These are phyloP conservation scores for Brenthis daphne DNA, from an alignment of 2,888 invertebrate genomes.

Conservation along the genomic window DNA sequence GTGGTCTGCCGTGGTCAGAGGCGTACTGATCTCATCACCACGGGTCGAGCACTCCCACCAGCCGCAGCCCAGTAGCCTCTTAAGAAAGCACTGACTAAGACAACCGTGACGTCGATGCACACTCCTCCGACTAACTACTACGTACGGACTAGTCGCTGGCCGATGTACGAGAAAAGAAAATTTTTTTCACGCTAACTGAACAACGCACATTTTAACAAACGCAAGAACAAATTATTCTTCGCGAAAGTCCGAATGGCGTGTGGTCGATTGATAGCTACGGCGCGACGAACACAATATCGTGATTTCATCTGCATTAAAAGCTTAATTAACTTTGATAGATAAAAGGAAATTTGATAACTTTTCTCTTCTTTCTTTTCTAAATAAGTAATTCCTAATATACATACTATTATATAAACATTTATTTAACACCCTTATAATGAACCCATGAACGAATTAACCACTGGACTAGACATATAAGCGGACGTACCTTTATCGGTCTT, in stretches of 20 bases:
- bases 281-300: slow-evolving; percentile 55
- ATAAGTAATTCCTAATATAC: too few relatives aligned
- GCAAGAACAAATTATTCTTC: slow-evolving; percentile 73
- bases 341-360: too few relatives aligned
- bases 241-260: slow-evolving; percentile 73
- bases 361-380: too few relatives aligned
- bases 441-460: too few relatives aligned
- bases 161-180: slow-evolving; percentile 72
- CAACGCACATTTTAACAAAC: slow-evolving; percentile 75
- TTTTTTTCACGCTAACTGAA: slow-evolving; percentile 77
- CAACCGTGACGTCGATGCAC: slow-evolving; percentile 64
- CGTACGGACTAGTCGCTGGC: slow-evolving; percentile 45
- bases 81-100: slow-evolving; percentile 43
- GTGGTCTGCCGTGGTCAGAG: slow-evolving; percentile 53
- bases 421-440: too few relatives aligned
- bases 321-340: slow-evolving; percentile 7
- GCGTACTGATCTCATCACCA: slow-evolving; percentile 59
- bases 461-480: too few relatives aligned
- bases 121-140: slow-evolving; percentile 62
- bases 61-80: slow-evolving; percentile 39
- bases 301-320: slow-evolving; percentile 68
- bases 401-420: too few relatives aligned
- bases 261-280: slow-evolving; percentile 54
- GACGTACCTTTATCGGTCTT: too few relatives aligned
- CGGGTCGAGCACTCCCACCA: slow-evolving; percentile 45